phyloP scores from a whole-genome alignment of 2,888 invertebrate genomes.

The Epicampocera succincta region DNA sequence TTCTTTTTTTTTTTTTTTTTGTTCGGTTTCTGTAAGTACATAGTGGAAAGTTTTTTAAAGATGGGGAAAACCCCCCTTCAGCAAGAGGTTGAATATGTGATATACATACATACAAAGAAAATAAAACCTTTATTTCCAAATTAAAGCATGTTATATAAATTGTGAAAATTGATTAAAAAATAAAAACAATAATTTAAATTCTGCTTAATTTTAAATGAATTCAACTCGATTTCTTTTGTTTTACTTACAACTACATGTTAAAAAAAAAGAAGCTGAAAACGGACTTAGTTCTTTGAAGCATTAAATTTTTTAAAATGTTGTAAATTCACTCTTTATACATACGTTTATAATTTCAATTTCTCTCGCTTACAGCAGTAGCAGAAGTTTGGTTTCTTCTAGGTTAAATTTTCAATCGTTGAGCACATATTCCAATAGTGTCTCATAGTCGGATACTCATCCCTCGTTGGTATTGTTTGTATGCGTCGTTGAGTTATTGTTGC shows the following conservation, averaged over 20 bases:
- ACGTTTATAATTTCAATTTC: background rate
- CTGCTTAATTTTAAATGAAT: background rate
- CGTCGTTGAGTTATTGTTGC: conserved; percentile 65
- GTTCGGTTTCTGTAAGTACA: too few relatives aligned
- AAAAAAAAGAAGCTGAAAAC: too few relatives aligned
- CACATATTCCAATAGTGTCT: conserved; percentile 77
- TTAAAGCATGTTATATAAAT: too few relatives aligned
- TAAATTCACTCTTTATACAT: background rate
- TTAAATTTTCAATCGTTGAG: conserved; percentile 74
- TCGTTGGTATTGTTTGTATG: conserved; percentile 71
- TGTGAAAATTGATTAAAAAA: too few relatives aligned
- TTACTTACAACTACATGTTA: background rate
- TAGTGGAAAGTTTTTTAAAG: too few relatives aligned
- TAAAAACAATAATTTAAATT: background rate
- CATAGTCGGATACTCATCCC: conserved; percentile 77
- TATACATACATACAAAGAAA: too few relatives aligned
- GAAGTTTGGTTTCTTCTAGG: conserved; percentile 17
- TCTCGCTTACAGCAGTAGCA: conserved; percentile 36
- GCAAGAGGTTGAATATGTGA: too few relatives aligned
- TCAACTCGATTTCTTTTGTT: too few relatives aligned
- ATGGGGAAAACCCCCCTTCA: too few relatives aligned
- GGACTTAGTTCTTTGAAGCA: background rate
- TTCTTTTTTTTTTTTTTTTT: background rate
- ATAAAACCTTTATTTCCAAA: too few relatives aligned
- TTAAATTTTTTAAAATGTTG: background rate